phyloP scores from a whole-genome alignment of 1,140 invertebrate genomes.

The Brachionus koreanus region DNA sequence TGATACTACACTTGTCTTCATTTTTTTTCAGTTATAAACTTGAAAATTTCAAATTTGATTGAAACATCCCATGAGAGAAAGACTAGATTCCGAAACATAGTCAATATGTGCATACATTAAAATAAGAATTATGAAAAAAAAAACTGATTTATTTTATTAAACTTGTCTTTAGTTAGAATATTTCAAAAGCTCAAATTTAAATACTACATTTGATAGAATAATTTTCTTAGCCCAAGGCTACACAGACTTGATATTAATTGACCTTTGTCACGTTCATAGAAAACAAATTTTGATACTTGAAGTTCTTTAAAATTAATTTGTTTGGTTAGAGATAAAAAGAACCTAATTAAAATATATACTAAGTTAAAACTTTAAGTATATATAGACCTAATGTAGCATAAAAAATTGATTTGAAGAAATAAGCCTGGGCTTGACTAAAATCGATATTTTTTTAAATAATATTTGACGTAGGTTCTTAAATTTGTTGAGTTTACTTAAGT shows the following conservation, averaged over 20 bases:
- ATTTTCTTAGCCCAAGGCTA: not conserved
- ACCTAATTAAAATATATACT: too few species aligned
- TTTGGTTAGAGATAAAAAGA: too few species aligned
- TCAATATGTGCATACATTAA: not conserved
- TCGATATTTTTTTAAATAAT: not conserved
- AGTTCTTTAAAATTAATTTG: too few species aligned
- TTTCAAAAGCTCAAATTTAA: not conserved
- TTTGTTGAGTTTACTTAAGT: not conserved
- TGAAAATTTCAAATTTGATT: not conserved
- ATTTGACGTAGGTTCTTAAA: constrained; percentile 2
- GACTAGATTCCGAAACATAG: not conserved
- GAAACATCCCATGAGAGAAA: not conserved
- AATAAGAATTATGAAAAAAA: not conserved
- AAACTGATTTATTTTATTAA: not conserved
- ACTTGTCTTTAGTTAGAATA: not conserved
- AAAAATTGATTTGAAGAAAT: not conserved
- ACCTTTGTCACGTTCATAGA: not conserved
- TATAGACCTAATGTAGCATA: not conserved
- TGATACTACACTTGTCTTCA: not conserved
- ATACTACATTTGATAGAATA: not conserved
- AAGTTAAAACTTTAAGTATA: not conserved
- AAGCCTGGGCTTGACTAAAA: not conserved
- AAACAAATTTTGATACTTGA: not conserved
- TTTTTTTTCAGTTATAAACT: not conserved
- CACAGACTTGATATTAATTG: not conserved